Evolutionary conservation across 2,888 invertebrate species (phyloP).

Genomic region (Lycia hirtaria): DNA sequence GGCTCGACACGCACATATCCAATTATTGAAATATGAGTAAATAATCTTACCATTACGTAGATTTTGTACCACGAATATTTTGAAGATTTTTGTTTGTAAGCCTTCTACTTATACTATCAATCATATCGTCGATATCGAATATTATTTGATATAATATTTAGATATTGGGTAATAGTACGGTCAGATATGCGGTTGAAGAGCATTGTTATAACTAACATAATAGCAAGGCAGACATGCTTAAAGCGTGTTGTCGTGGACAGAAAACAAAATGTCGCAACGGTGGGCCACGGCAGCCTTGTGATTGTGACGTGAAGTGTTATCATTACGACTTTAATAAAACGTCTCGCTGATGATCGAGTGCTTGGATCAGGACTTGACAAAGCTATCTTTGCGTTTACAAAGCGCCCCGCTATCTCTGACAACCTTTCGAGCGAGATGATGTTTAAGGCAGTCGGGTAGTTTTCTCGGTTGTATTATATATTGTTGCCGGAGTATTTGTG

Average conservation of each 20-base stretch:
- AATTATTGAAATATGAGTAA: too few species aligned
- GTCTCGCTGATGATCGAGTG: conserved; percentile 75
- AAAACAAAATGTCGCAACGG: conserved; percentile 70
- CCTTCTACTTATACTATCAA: too few species aligned
- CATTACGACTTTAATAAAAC: conserved; percentile 73
- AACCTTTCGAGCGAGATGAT: conserved; percentile 20
- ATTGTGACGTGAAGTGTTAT: conserved; percentile 51
- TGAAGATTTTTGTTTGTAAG: too few species aligned
- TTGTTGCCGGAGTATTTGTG: conserved; percentile 38
- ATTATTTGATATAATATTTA: too few species aligned
- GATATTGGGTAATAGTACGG: too few species aligned
- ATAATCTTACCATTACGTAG: too few species aligned
- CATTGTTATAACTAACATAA: too few species aligned
- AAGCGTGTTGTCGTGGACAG: conserved; percentile 53
- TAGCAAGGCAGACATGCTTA: neutral
- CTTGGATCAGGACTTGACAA: conserved; percentile 45
- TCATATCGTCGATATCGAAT: too few species aligned
- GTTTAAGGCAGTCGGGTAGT: conserved; percentile 17
- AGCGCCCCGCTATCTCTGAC: conserved; percentile 15
- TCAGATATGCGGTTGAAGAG: too few species aligned
- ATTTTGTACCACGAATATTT: too few species aligned
- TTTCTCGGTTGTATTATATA: conserved; percentile 20
- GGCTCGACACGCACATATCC: too few species aligned
- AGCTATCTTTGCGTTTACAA: conserved; percentile 26
- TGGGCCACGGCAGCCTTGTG: conserved; percentile 49